Base-by-base conservation (phyloP, 2,888 invertebrate species). In the Sipha maydis region DNA sequence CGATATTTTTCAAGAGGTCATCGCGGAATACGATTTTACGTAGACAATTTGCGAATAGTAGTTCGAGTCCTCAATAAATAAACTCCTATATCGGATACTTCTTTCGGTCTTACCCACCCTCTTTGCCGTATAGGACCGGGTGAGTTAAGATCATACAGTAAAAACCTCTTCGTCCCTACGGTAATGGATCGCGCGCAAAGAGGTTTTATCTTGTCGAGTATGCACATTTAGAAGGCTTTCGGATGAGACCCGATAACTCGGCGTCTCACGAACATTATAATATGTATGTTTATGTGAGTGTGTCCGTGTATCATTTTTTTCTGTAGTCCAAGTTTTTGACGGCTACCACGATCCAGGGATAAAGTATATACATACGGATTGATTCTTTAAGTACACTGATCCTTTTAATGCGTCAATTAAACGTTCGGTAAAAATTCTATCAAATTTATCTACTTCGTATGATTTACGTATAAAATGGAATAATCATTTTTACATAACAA, bases 161-260 rank as follows among this genome's bases (percentile, higher is more conserved):
- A 21, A 61, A 61, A 78, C 54, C n/a, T 61, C 54, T 48, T 61
- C 21, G 21, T 28, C 54, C 73, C 8, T 48, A 34, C 19, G 73
- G 48, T 88, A 88, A 88, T 88, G 82, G 88, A 88, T 88, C 67
- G 82, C 67, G 76, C 75, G 61, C 41, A 82, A 80, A 82, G 79
- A 61, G 88, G 41, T 82, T 88, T 73, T 88, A 82, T 82, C 88
- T 76, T 76, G 80, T 80, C 31, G 80, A 82, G 82, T 82, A 82
- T 88, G 82, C 88, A 88, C 88, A 88, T 82, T 80, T 88, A 82
- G 61, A 56, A 75, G 41, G 41, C n/a, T 82, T 75, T 82, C 73
- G 54, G 31, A 31, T 1, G n/a, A 8, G 25, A n/a, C n/a, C 21
- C 9, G 75, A 80, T 75, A 80, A 38, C 80, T 80, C 67, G 61